These are phyloP conservation scores for Corvus hawaiiensis DNA, from an alignment of 2,113 vertebrate genomes.

Conservation along the genomic window DNA sequence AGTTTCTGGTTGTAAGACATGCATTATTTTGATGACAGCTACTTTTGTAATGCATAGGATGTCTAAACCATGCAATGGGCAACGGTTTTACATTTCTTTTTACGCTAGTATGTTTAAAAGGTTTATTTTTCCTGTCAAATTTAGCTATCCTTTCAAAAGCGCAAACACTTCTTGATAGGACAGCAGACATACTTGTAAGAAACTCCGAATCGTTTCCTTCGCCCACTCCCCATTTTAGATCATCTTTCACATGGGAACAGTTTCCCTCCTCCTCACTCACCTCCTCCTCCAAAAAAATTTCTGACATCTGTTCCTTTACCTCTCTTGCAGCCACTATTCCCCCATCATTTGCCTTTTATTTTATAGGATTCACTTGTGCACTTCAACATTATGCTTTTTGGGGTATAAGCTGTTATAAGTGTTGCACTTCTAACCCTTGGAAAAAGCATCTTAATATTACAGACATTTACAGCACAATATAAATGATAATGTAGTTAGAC, in stretches of 20 bases:
- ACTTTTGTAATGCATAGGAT: background rate
- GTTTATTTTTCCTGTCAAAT: conserved; percentile 35
- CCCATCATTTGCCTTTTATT: conserved; percentile 41
- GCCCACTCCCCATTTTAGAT: conserved; percentile 61
- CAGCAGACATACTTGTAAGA: conserved; percentile 44
- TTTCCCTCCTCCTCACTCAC: conserved; percentile 56
- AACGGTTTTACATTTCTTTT: background rate
- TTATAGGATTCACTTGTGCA: background rate
- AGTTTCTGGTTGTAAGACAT: background rate
- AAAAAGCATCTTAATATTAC: background rate
- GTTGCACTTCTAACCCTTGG: conserved; percentile 8
- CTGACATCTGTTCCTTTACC: conserved; percentile 60
- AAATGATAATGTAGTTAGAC: conserved; percentile 53
- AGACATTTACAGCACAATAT: conserved; percentile 29
- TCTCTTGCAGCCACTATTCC: background rate
- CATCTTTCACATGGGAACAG: conserved; percentile 61
- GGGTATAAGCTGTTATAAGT: background rate
- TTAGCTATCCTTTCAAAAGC: conserved; percentile 30
- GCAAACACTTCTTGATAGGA: conserved; percentile 35
- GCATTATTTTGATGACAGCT: background rate
- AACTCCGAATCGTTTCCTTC: conserved; percentile 50
- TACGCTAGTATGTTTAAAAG: background rate
- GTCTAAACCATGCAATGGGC: background rate
- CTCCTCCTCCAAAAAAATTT: conserved; percentile 43
- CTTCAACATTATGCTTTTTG: background rate